These are phyloP conservation scores for Lithosia quadra DNA, from an alignment of 2,888 invertebrate species.

Conservation along the genomic window DNA sequence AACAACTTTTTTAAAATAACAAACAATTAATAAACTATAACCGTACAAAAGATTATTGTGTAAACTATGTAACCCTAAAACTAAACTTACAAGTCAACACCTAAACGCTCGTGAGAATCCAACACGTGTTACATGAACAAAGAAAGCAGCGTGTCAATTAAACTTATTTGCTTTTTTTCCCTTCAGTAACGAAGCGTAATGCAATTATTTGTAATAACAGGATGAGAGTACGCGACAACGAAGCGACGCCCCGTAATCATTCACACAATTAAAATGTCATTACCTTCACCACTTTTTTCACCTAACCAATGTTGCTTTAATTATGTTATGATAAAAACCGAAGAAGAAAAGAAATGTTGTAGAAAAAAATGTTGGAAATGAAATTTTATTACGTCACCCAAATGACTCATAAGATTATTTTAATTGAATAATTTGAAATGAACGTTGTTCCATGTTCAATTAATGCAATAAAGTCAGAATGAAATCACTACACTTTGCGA, in stretches of 20 bases:
- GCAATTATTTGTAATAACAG: constrained; percentile 86
- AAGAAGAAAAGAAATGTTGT: constrained; percentile 54
- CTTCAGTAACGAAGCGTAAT: constrained; percentile 84
- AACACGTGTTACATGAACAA: constrained; percentile 80
- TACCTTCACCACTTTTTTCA: constrained; percentile 81
- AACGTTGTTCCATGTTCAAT: neutral
- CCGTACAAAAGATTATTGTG: neutral
- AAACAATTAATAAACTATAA: neutral
- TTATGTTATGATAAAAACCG: constrained; percentile 72
- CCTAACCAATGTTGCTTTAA: constrained; percentile 78
- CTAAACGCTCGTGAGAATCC: constrained; percentile 68
- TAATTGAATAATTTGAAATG: constrained; percentile 25
- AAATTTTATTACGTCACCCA: constrained; percentile 35
- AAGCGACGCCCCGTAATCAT: constrained; percentile 77
- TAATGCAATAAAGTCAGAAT: neutral
- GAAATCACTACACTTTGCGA: neutral
- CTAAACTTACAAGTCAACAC: constrained; percentile 30
- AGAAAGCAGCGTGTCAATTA: constrained; percentile 84
- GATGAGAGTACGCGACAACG: constrained; percentile 81
- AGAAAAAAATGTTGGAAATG: constrained; percentile 46
- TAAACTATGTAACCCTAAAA: constrained; percentile 19
- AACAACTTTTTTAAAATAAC: neutral
- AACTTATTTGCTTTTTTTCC: constrained; percentile 82
- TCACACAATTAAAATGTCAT: constrained; percentile 86
- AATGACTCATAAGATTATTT: constrained; percentile 14